A percentile compares a stretch with the other conserved stretches of the same genome.
Evolutionary conservation across 1,140 invertebrate genomes (phyloP).

Genomic region (Cydia strobilella): DNA sequence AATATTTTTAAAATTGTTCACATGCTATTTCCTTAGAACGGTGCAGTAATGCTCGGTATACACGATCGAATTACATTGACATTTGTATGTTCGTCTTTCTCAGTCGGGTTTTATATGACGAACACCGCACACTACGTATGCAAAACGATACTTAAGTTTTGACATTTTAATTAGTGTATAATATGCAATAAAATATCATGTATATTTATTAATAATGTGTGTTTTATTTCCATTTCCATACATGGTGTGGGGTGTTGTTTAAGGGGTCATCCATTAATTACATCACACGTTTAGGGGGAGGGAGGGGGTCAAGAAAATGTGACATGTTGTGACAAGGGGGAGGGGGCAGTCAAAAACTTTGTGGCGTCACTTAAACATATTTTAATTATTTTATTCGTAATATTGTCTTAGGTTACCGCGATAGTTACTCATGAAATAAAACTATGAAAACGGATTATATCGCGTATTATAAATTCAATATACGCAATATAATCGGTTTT

Average conservation of each 20-base stretch:
- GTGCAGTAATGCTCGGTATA: background rate
- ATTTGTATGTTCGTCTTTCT: background rate
- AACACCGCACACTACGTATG: constrained; percentile 20
- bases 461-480: too few species aligned
- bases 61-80: background rate
- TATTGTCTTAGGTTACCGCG: too few species aligned
- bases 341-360: too few species aligned
- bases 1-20: background rate
- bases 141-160: background rate
- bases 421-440: too few species aligned
- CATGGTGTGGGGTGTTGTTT: constrained; percentile 10
- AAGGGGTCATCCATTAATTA: too few species aligned
- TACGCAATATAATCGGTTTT: too few species aligned
- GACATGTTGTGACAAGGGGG: too few species aligned
- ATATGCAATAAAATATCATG: constrained; percentile 14
- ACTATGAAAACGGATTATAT: too few species aligned
- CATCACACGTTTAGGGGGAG: too few species aligned
- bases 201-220: constrained; percentile 9
- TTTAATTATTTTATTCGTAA: too few species aligned
- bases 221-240: constrained; percentile 11
- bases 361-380: too few species aligned
- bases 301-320: too few species aligned
- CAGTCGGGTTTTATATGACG: constrained; percentile 1
- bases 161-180: background rate
- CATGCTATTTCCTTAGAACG: background rate